Evolutionary conservation across 2,888 invertebrate species (phyloP).

Genomic region (Tortrix viridana): DNA sequence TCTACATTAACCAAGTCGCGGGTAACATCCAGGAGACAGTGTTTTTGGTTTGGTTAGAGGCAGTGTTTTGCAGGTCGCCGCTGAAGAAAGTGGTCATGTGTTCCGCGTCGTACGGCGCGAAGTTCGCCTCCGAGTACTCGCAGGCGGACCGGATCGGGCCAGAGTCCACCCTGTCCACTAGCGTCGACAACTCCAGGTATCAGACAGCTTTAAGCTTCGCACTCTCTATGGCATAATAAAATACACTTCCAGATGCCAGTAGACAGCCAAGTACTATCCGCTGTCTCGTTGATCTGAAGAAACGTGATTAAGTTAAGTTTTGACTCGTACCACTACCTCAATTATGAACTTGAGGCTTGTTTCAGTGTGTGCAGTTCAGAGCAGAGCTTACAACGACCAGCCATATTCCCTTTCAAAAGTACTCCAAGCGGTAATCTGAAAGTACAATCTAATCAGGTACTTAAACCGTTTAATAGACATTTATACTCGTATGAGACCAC

Average conservation of each 20-base stretch:
- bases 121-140: constrained; percentile 59
- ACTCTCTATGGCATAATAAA: too few relatives aligned
- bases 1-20: too few relatives aligned
- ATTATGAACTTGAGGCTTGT: constrained; percentile 36
- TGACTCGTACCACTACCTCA: not conserved
- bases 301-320: too few relatives aligned
- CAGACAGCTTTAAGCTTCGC: not conserved
- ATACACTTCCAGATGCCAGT: too few relatives aligned
- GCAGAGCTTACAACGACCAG: constrained; percentile 54
- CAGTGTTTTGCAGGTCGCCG: constrained; percentile 50
- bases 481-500: too few relatives aligned
- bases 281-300: too few relatives aligned
- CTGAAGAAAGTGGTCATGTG: constrained; percentile 64
- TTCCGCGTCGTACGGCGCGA: constrained; percentile 59
- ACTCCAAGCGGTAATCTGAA: constrained; percentile 89
- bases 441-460: constrained; percentile 86
- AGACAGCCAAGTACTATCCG: too few relatives aligned
- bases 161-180: constrained; percentile 55
- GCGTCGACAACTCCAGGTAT: constrained; percentile 69
- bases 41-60: not conserved
- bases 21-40: too few relatives aligned
- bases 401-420: constrained; percentile 86
- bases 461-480: not conserved
- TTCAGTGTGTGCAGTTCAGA: constrained; percentile 64
- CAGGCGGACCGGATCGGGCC: constrained; percentile 48